Evolutionary conservation across 2,113 vertebrate genomes (phyloP), one percentile per base, ranked within the genome.

Genomic region (Oryzias javanicus): DNA sequence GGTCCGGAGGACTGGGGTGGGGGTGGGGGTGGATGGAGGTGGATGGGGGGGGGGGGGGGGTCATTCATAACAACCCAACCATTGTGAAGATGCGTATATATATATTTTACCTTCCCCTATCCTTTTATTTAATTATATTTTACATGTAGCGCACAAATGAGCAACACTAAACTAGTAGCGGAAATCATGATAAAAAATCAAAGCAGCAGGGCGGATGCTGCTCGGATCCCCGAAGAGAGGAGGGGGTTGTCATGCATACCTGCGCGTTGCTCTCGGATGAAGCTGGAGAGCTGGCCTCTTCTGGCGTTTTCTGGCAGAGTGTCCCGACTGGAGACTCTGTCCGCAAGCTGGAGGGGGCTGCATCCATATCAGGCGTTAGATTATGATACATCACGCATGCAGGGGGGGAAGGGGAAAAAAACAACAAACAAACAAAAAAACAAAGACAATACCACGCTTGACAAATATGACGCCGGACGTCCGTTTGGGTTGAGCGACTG

Each of bases 261-360:
- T 96, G 94, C 67, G 60, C 76, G 64, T 46, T 87, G 88, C 63
- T 86, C 67, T 93, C 93, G 17, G 94, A 93, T 18, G 94, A 94
- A 14, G 92, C 91, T 68, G 94, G 90, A 24, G 88, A 86, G 84
- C 92, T 94, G 70, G 94, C 93, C 60, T 94, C 94, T 2, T 94
- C 93, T 64, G 76, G 78, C 18, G 92, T 94, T 27, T 94, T 93
- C n/a, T 92, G 91, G 64, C 91, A 94, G 72, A 94, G 93, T 44
- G 91, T 92, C 84, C 92, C 93, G 40, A 87, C 89, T 35, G 92
- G 92, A 80, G 95, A 95, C 72, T 93, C 93, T 74, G 94, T 92
- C 84, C 94, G 94, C 91, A 93, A 95, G 89, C 92, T 81, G 80
- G 82, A 90, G 45, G 94, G 94, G 57, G 90, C 91, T n/a, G 93